A percentile compares a stretch with the other conserved stretches of the same genome.
These are phyloP conservation scores for Hycleus cichorii DNA, from an alignment of 1,140 invertebrate species.

Conservation along the genomic window DNA sequence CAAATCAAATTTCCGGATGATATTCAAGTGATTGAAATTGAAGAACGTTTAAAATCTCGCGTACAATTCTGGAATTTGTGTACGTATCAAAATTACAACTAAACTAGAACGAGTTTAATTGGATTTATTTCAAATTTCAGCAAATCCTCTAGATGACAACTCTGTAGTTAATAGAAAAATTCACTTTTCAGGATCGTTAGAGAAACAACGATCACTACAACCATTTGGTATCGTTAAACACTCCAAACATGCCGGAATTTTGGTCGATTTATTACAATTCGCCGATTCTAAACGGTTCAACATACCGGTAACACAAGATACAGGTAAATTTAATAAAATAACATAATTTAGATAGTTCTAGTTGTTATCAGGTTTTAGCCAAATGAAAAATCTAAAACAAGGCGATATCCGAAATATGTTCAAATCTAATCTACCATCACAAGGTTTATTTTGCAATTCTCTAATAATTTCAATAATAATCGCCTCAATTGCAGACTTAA, in stretches of 20 bases:
- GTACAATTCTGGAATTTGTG: conserved; percentile 11
- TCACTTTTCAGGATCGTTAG: conserved; percentile 40
- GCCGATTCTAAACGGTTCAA: conserved; percentile 46
- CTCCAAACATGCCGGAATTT: conserved; percentile 41
- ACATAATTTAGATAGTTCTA: too few species aligned
- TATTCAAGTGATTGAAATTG: conserved; percentile 21
- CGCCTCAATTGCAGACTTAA: background rate
- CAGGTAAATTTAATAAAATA: conserved; percentile 21
- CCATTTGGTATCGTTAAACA: conserved; percentile 39
- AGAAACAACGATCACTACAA: conserved; percentile 44
- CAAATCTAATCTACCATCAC: conserved; percentile 9
- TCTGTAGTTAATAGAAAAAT: conserved; percentile 19
- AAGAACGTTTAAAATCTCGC: conserved; percentile 14
- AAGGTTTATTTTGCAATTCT: background rate
- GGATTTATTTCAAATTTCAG: conserved; percentile 11
- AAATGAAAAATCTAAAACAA: conserved; percentile 26
- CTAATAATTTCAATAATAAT: background rate
- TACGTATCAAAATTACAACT: background rate
- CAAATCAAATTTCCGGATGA: conserved; percentile 13
- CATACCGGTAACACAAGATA: conserved; percentile 37
- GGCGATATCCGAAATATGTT: conserved; percentile 34
- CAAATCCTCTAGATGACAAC: conserved; percentile 20
- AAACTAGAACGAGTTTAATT: background rate
- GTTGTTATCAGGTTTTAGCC: background rate
- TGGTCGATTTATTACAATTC: conserved; percentile 41